Conservation (phyloP, 2,797 vertebrate genomes). For the Thalassophryne amazonica region DNA sequence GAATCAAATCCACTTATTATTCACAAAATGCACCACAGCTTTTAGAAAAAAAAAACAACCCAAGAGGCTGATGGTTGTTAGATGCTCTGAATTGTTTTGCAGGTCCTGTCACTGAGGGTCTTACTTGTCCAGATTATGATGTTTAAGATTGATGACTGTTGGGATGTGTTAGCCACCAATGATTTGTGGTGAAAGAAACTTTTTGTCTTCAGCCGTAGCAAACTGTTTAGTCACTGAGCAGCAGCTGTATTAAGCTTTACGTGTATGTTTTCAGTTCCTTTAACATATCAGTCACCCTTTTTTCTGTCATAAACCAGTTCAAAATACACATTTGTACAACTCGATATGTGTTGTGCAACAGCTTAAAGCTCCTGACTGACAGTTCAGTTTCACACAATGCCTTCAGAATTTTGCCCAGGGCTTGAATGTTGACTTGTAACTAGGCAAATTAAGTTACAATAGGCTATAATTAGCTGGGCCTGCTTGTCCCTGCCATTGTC, state of each 20-base stretch:
- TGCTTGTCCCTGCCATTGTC: constrained; percentile 79
- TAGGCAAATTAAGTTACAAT: constrained; percentile 68
- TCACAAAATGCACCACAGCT: too few relatives aligned
- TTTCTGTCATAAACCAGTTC: constrained; percentile 51
- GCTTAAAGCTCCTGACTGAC: constrained; percentile 68
- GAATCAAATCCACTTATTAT: too few relatives aligned
- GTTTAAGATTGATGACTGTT: constrained; percentile 21
- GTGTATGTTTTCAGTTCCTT: constrained; percentile 33
- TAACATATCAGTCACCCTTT: constrained; percentile 4
- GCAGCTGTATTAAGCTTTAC: not conserved
- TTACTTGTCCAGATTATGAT: constrained; percentile 2
- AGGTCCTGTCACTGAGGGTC: not conserved
- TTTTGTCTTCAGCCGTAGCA: constrained; percentile 11
- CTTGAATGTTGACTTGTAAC: constrained; percentile 64
- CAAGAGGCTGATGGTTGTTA: too few relatives aligned
- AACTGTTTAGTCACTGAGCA: constrained; percentile 9
- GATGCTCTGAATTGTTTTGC: not conserved
- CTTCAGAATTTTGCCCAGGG: constrained; percentile 68
- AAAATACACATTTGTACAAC: constrained; percentile 76
- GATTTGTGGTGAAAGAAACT: constrained; percentile 9
- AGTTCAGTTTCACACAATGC: constrained; percentile 68
- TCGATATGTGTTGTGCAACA: constrained; percentile 71
- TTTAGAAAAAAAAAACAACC: too few relatives aligned
- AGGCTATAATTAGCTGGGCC: constrained; percentile 72
- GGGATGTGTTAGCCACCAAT: constrained; percentile 21